Base-by-base conservation (phyloP, 2,113 vertebrate species). In the Toxotes chatareus region DNA sequence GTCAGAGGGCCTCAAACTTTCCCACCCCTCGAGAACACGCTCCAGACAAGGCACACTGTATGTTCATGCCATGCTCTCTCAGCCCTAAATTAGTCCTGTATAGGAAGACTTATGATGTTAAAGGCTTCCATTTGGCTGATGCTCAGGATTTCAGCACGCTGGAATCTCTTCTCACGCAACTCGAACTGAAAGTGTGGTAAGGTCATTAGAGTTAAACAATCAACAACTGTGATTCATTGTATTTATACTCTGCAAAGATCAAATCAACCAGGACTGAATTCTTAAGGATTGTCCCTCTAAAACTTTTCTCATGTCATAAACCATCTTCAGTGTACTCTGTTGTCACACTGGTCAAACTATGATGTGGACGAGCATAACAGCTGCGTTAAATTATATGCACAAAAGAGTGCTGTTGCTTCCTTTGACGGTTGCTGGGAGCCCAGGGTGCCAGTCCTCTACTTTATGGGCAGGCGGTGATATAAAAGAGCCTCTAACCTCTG, bases 401-500 rank as follows among this genome's bases (percentile, higher is more conserved):
- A 92, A 85, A 88, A 90, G 83, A 68, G 83, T 19, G 74, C 40
- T 87, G 83, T 91, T 88, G 76, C 83, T 80, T 81, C 76, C 51
- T 73, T 49, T 44, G 49, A 64, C 84, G 47, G 79, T 90, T 88
- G 76, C 90, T 76, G 83, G 88, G 88, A 89, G 82, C 64, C 64
- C 73, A 17, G 76, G 88, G 80, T 88, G 90, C 76, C 79, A 86
- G 65, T 82, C 76, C 56, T 70, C 51, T 79, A 73, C 67, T 91
- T 91, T 86, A 90, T 73, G 79, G 83, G 88, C 87, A 65, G 84
- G 84, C 79, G 67, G 82, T 62, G 64, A 91, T 83, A 93, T 93
- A 92, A 93, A 93, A 87, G 91, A 82, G 79, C 81, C 91, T 90
- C 92, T 92, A 92, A 92, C 90, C 86, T 91, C 89, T 10, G 65